These are phyloP conservation scores for Pseudomyrmex flavicornis DNA, from an alignment of 1,140 invertebrate species.

Conservation along the genomic window DNA sequence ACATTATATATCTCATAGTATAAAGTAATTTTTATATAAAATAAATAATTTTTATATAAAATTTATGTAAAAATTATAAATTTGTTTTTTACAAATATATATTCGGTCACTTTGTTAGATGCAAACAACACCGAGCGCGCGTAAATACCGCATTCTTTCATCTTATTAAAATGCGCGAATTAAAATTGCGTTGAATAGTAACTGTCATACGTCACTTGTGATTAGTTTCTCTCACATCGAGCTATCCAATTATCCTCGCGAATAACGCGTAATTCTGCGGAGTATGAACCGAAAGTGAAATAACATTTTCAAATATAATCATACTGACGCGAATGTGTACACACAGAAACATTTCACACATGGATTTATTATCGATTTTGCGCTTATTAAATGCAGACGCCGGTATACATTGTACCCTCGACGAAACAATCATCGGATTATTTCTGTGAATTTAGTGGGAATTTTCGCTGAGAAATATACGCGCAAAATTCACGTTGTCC, in stretches of 20 bases:
- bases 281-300: conserved; percentile 31
- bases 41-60: too few species aligned
- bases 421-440: conserved; percentile 37
- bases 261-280: neutral
- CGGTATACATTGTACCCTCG: conserved; percentile 13
- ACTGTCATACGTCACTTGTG: neutral
- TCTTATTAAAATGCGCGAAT: neutral
- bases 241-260: conserved; percentile 29
- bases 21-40: neutral
- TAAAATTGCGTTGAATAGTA: conserved; percentile 20
- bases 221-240: conserved; percentile 31
- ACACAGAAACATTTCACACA: neutral
- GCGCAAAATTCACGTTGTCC: conserved; percentile 20
- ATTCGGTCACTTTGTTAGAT: neutral
- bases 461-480: neutral
- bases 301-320: conserved; percentile 24
- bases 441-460: conserved; percentile 40
- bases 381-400: conserved; percentile 48
- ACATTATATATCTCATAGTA: neutral
- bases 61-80: too few species aligned
- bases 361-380: conserved; percentile 47
- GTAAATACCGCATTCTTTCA: too few species aligned
- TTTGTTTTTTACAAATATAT: too few species aligned
- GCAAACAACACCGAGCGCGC: conserved; percentile 18
- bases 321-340: neutral